phyloP scores from a whole-genome alignment of 2,888 invertebrate genomes.

The Melanotus villosus region DNA sequence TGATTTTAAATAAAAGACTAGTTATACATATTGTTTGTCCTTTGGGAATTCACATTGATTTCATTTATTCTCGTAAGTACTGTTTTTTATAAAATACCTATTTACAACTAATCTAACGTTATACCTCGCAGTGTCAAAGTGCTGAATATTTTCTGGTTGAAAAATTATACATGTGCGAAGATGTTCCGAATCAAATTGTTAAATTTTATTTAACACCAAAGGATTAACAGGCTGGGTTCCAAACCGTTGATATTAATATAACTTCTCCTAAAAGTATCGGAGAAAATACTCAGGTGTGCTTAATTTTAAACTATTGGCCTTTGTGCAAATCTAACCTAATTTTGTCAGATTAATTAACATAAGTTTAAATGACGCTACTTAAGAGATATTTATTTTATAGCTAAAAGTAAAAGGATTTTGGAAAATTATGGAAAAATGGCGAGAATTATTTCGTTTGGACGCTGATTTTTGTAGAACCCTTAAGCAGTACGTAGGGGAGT shows the following conservation, averaged over 20 bases:
- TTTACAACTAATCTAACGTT: no score
- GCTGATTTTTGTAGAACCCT: background rate
- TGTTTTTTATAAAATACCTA: no score
- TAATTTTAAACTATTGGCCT: no score
- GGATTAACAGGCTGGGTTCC: background rate
- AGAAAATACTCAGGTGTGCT: background rate
- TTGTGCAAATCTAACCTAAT: no score
- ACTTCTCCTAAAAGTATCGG: background rate
- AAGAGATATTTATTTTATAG: no score
- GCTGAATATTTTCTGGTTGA: background rate
- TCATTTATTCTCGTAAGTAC: no score
- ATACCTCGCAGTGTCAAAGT: background rate
- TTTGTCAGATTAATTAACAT: no score
- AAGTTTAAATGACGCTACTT: no score
- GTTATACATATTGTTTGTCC: no score
- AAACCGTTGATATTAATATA: background rate
- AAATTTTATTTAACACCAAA: constrained; percentile 7
- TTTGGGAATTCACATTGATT: no score
- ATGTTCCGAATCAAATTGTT: background rate
- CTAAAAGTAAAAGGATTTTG: background rate
- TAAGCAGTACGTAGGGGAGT: background rate
- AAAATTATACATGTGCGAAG: background rate
- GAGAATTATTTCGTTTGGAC: background rate
- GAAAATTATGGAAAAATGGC: background rate
- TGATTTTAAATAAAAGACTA: no score